Conservation (phyloP, 2,797 vertebrate species). For the Sebastes alutus region DNA sequence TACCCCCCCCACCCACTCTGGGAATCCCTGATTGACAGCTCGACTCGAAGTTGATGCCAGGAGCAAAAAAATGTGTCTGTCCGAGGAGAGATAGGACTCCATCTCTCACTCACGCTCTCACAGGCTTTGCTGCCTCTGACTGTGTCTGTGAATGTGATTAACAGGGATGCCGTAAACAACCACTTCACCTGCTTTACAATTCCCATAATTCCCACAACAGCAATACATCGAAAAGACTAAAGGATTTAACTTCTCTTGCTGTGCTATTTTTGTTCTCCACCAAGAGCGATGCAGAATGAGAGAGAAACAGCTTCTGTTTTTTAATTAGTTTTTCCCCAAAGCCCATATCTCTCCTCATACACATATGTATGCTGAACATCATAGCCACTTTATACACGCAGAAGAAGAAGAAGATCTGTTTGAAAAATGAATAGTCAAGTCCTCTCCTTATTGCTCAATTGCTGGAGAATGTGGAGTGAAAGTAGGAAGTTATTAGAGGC, state of each 20-base stretch:
- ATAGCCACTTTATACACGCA: neutral
- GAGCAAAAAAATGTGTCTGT: neutral
- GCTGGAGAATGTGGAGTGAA: neutral
- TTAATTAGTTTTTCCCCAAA: slow-evolving; percentile 17
- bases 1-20: neutral
- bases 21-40: slow-evolving; percentile 30
- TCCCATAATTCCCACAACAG: slow-evolving; percentile 3
- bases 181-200: slow-evolving; percentile 18
- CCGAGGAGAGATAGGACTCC: neutral
- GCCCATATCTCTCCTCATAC: neutral
- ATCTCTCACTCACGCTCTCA: neutral
- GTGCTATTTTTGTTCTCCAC: neutral
- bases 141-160: neutral
- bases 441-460: neutral
- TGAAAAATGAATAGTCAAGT: neutral
- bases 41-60: neutral
- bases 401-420: neutral
- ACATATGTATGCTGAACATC: neutral
- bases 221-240: neutral
- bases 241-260: neutral
- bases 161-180: neutral
- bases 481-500: neutral
- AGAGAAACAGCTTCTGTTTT: neutral
- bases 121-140: neutral
- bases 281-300: neutral